Percentiles rank a stretch among this genome's conserved stretches.
Evolutionary conservation across 2,888 invertebrate genomes (phyloP).

Genomic region (Orchesella flavescens): DNA sequence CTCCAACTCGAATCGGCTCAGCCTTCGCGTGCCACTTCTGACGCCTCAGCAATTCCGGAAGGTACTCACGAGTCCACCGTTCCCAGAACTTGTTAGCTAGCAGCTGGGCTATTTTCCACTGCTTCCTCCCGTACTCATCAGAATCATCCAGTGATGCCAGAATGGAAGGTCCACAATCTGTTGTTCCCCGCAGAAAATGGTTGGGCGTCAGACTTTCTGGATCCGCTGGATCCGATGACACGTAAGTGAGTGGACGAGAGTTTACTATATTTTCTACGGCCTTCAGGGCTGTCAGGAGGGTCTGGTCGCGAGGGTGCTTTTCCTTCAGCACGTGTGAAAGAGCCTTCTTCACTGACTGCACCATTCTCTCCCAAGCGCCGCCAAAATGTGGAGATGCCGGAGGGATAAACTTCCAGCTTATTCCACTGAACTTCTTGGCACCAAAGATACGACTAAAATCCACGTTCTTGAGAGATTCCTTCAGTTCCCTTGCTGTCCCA

Average conservation of each 20-base stretch:
- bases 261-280: slow-evolving; percentile 35
- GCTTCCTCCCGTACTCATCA: too few relatives aligned
- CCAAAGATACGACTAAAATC: background rate
- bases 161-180: background rate
- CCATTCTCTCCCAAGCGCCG: slow-evolving; percentile 16
- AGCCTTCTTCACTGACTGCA: slow-evolving; percentile 15
- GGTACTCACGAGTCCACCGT: too few relatives aligned
- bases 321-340: background rate
- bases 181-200: too few relatives aligned
- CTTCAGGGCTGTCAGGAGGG: too few relatives aligned
- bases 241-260: slow-evolving; percentile 17
- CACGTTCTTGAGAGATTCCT: background rate
- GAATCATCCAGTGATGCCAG: background rate
- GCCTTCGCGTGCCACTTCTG: too few relatives aligned
- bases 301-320: slow-evolving; percentile 11
- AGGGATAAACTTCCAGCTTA: background rate
- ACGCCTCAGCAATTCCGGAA: too few relatives aligned
- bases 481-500: slow-evolving; percentile 21
- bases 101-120: too few relatives aligned
- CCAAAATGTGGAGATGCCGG: background rate
- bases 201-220: slow-evolving; percentile 16
- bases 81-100: too few relatives aligned
- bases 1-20: too few relatives aligned
- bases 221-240: slow-evolving; percentile 15
- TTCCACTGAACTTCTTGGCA: background rate